Evolutionary conservation across 2,888 invertebrate genomes (phyloP).

Genomic region (Thymelicus lineola): DNA sequence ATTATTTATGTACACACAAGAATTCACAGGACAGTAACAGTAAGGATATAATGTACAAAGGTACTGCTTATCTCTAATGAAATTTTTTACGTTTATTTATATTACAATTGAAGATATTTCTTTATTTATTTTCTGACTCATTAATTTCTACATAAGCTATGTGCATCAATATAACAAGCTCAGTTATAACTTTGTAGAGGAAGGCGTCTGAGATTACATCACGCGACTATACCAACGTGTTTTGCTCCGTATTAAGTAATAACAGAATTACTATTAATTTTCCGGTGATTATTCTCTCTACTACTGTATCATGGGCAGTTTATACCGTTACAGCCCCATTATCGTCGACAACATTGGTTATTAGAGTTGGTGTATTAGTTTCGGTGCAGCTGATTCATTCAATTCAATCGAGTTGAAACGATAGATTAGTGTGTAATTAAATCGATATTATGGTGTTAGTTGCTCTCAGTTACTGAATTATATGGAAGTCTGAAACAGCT

Average conservation of each 20-base stretch:
- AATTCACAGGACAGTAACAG: no score
- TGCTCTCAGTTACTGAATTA: neutral
- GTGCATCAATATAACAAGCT: neutral
- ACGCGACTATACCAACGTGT: conserved; percentile 6
- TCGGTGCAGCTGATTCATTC: conserved; percentile 14
- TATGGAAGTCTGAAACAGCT: neutral
- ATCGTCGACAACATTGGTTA: neutral
- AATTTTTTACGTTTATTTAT: neutral
- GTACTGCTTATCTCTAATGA: no score
- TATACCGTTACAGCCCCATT: neutral
- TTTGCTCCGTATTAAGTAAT: conserved; percentile 14
- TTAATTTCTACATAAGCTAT: neutral
- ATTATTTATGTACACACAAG: no score
- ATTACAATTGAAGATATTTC: neutral
- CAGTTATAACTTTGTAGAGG: neutral
- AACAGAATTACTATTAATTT: conserved; percentile 13
- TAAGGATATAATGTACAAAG: no score
- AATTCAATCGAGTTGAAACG: conserved; percentile 8
- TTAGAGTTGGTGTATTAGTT: neutral
- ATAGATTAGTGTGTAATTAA: conserved; percentile 23
- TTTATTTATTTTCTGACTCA: conserved; percentile 5
- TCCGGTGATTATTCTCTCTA: conserved; percentile 15
- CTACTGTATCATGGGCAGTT: neutral
- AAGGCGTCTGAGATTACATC: neutral
- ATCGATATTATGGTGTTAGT: conserved; percentile 17